These are phyloP conservation scores for Machimus atricapillus DNA, from an alignment of 2,888 invertebrate species.

Conservation along the genomic window DNA sequence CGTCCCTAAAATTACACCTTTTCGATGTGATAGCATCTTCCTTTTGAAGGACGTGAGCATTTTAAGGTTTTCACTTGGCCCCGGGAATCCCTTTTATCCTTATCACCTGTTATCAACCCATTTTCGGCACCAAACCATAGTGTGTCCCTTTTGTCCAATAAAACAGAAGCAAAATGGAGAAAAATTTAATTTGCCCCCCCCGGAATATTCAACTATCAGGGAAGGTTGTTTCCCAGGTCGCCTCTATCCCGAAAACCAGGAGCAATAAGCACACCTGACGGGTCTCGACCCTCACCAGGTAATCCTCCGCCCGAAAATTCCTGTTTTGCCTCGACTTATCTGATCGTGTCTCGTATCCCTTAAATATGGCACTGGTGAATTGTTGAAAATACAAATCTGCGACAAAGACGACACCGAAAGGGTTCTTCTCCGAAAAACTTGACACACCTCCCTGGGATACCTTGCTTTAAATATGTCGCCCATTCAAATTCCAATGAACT, in stretches of 20 bases:
- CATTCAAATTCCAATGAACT: constrained; percentile 31
- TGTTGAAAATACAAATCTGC: constrained; percentile 22
- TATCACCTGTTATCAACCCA: background rate
- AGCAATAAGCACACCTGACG: background rate
- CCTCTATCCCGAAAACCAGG: background rate
- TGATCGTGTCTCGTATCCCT: background rate
- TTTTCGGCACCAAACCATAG: background rate
- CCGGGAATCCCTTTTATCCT: background rate
- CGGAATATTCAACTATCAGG: background rate
- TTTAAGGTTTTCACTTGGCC: background rate
- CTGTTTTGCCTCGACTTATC: constrained; percentile 11
- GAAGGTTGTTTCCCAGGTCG: background rate
- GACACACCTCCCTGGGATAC: constrained; percentile 9
- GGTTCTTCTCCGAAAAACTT: background rate
- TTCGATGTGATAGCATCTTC: background rate
- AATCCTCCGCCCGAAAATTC: background rate
- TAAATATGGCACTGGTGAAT: constrained; percentile 16
- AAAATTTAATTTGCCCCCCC: background rate
- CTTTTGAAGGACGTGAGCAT: background rate
- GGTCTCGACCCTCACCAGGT: background rate
- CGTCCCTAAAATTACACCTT: background rate
- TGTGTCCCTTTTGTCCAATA: background rate
- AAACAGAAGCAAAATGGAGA: background rate
- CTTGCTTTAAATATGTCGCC: constrained; percentile 10
- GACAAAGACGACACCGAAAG: constrained; percentile 8